These are phyloP conservation scores for Meloidogyne hapla DNA, from an alignment of 1,140 invertebrate genomes.

Conservation along the genomic window DNA sequence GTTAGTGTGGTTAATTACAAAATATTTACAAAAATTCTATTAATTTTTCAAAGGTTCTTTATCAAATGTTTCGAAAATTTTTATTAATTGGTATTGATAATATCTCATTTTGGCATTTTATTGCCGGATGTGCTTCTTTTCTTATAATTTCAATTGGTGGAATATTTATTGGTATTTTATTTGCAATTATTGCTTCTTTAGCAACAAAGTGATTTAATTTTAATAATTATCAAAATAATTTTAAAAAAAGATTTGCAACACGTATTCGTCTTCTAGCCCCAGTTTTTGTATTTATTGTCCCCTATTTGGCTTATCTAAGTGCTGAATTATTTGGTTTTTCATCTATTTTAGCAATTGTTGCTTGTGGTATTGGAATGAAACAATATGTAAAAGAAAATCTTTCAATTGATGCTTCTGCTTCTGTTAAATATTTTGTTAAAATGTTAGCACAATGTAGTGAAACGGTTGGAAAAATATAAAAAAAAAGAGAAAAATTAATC, in stretches of 20 bases:
- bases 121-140: slow-evolving; percentile 84
- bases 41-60: slow-evolving; percentile 70
- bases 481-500: neutral
- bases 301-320: slow-evolving; percentile 45
- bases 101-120: slow-evolving; percentile 69
- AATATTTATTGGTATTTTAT: slow-evolving; percentile 86
- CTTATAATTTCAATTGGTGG: slow-evolving; percentile 90
- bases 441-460: slow-evolving; percentile 78
- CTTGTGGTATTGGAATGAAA: slow-evolving; percentile 97
- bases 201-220: slow-evolving; percentile 46
- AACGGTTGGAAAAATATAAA: slow-evolving; percentile 71
- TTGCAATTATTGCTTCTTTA: slow-evolving; percentile 85
- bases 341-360: slow-evolving; percentile 73
- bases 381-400: slow-evolving; percentile 97
- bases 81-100: slow-evolving; percentile 64
- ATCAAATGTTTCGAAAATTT: slow-evolving; percentile 92
- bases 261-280: slow-evolving; percentile 30
- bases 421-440: slow-evolving; percentile 96
- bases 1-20: slow-evolving; percentile 70
- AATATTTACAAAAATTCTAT: neutral
- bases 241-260: slow-evolving; percentile 25
- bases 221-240: neutral
- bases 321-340: slow-evolving; percentile 52
- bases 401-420: slow-evolving; percentile 93
- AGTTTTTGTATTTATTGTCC: slow-evolving; percentile 46